These are phyloP conservation scores for Triplophysa tibetana DNA, from an alignment of 2,113 vertebrate species.

Conservation along the genomic window DNA sequence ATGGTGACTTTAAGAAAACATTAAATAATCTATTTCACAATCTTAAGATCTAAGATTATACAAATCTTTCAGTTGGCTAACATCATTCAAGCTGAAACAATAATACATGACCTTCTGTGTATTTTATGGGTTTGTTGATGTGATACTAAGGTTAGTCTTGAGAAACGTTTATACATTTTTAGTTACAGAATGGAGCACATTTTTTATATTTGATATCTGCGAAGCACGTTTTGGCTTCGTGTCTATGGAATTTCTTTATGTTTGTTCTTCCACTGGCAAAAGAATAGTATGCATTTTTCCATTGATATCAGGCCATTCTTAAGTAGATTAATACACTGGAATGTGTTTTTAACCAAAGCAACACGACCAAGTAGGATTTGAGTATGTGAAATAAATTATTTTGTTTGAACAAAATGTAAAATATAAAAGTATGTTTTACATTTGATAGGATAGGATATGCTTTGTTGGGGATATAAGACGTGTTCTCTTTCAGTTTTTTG, in stretches of 20 bases:
- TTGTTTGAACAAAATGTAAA: background rate
- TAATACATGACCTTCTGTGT: too few relatives aligned
- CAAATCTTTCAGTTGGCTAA: too few relatives aligned
- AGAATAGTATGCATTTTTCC: conserved; percentile 23
- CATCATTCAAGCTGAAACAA: too few relatives aligned
- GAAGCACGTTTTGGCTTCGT: background rate
- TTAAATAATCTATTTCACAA: too few relatives aligned
- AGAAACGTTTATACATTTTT: background rate
- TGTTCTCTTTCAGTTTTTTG: background rate
- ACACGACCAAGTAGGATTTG: conserved; percentile 17
- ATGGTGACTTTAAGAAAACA: too few relatives aligned
- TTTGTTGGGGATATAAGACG: background rate
- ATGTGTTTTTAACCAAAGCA: conserved; percentile 44
- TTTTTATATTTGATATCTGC: background rate
- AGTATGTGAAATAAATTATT: conserved; percentile 6
- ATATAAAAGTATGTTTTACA: too few relatives aligned
- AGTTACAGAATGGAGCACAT: background rate
- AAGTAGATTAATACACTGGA: conserved; percentile 51
- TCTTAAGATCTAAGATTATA: too few relatives aligned
- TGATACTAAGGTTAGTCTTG: background rate
- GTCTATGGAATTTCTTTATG: background rate
- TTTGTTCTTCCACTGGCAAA: background rate
- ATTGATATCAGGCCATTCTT: conserved; percentile 37
- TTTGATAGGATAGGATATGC: too few relatives aligned
- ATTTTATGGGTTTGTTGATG: too few relatives aligned